These are phyloP conservation scores for Turnix velox DNA, from an alignment of 2,113 vertebrate genomes.

Conservation along the genomic window DNA sequence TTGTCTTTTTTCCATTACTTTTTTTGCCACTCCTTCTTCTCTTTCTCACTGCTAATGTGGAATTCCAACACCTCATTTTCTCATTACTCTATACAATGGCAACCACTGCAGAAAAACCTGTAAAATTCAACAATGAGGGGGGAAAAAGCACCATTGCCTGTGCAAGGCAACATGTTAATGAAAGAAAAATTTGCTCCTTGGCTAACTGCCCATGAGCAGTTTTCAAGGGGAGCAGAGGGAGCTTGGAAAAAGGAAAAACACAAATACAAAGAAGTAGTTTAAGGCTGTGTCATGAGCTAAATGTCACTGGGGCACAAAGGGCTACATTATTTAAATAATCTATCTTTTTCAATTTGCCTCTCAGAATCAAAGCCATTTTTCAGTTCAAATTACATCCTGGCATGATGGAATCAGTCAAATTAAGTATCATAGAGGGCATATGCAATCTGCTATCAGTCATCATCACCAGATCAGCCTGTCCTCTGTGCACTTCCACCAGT, in stretches of 20 bases:
- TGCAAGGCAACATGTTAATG: background rate
- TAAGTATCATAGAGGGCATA: background rate
- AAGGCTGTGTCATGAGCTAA: background rate
- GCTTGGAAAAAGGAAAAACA: background rate
- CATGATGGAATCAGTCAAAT: background rate
- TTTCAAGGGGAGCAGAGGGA: background rate
- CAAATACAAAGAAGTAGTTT: background rate
- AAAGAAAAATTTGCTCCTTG: background rate
- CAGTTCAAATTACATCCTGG: background rate
- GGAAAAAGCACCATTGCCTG: background rate
- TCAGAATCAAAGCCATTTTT: background rate
- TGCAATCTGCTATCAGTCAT: background rate
- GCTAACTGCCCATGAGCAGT: background rate
- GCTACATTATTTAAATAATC: conserved; percentile 21
- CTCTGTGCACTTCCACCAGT: background rate
- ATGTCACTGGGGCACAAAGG: background rate
- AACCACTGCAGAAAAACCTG: background rate
- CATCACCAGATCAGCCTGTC: background rate
- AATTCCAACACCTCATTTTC: background rate
- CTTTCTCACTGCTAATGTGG: background rate
- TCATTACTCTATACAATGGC: background rate
- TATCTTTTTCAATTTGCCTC: background rate
- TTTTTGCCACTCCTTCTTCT: background rate
- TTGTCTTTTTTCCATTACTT: background rate
- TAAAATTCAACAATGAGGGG: background rate